Percentiles rank a stretch among this genome's conserved stretches.
Evolutionary conservation across 2,797 vertebrate species (phyloP).

Genomic region (Acrocephalus scirpaceus): DNA sequence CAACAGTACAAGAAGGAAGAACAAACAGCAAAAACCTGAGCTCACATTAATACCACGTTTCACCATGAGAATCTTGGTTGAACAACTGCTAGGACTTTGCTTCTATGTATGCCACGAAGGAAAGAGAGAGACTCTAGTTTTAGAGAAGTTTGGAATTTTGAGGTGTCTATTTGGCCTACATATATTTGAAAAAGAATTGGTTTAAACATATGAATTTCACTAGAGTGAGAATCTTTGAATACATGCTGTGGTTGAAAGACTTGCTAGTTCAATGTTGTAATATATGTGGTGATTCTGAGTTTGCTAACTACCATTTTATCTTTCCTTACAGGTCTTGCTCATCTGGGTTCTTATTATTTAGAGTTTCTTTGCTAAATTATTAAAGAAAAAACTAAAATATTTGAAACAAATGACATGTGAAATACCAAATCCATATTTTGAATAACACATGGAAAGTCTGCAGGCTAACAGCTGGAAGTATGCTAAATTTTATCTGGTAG

Average conservation of each 20-base stretch:
- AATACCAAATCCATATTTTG: not conserved
- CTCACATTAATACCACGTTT: not conserved
- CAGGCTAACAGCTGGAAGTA: not conserved
- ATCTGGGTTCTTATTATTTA: not conserved
- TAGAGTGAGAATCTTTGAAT: not conserved
- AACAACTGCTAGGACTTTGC: not conserved
- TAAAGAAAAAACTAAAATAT: not conserved
- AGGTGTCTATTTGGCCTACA: not conserved
- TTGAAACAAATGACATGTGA: not conserved
- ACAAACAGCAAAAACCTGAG: not conserved
- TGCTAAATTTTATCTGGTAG: not conserved
- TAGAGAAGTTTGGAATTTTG: not conserved
- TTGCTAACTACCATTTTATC: not conserved
- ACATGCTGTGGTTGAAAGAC: not conserved
- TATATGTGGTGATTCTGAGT: not conserved
- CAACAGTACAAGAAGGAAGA: not conserved
- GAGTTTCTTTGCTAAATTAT: not conserved
- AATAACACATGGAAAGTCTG: constrained; percentile 11
- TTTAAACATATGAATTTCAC: not conserved
- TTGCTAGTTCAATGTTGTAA: not conserved
- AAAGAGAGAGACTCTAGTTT: not conserved
- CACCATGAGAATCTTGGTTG: not conserved
- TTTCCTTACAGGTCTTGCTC: not conserved
- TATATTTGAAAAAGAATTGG: not conserved
- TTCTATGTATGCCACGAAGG: not conserved